Evolutionary conservation across 2,113 vertebrate genomes (phyloP).

Genomic region (Ornithorhynchus anatinus): DNA sequence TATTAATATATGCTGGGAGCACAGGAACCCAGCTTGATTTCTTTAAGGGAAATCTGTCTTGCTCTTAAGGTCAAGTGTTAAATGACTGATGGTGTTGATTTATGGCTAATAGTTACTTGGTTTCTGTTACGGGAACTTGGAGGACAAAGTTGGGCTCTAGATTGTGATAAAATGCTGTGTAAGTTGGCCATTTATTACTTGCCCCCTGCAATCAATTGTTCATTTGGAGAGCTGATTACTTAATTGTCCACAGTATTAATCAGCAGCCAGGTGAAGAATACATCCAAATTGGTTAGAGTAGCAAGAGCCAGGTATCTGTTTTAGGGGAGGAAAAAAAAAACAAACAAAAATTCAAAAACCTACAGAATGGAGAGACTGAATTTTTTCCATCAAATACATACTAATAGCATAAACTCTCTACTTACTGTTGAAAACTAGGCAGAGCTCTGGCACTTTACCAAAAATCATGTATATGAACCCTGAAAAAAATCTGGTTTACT

Average conservation of each 20-base stretch:
- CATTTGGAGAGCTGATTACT: slow-evolving; percentile 49
- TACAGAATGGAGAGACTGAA: background rate
- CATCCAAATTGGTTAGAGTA: background rate
- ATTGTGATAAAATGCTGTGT: slow-evolving; percentile 34
- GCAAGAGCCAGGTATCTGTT: background rate
- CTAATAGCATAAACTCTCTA: background rate
- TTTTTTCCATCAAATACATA: slow-evolving; percentile 15
- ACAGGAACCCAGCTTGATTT: background rate
- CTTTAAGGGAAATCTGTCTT: slow-evolving; percentile 13
- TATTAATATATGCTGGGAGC: background rate
- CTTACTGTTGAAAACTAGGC: slow-evolving; percentile 8
- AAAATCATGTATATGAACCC: slow-evolving; percentile 13
- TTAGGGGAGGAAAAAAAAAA: slow-evolving; percentile 3
- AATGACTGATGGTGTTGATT: slow-evolving; percentile 25
- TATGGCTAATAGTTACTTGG: slow-evolving; percentile 28
- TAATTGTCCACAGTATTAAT: slow-evolving; percentile 49
- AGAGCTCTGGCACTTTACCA: background rate
- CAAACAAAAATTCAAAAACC: background rate
- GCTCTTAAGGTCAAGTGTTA: slow-evolving; percentile 41
- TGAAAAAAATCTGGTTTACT: slow-evolving; percentile 9
- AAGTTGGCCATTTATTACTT: slow-evolving; percentile 49
- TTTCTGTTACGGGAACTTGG: slow-evolving; percentile 33
- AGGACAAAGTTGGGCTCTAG: slow-evolving; percentile 33
- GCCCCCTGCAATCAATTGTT: slow-evolving; percentile 47
- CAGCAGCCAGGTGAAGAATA: slow-evolving; percentile 38